Evolutionary conservation across 1,140 invertebrate genomes (phyloP).

Genomic region (Pogonomyrmex barbatus): DNA sequence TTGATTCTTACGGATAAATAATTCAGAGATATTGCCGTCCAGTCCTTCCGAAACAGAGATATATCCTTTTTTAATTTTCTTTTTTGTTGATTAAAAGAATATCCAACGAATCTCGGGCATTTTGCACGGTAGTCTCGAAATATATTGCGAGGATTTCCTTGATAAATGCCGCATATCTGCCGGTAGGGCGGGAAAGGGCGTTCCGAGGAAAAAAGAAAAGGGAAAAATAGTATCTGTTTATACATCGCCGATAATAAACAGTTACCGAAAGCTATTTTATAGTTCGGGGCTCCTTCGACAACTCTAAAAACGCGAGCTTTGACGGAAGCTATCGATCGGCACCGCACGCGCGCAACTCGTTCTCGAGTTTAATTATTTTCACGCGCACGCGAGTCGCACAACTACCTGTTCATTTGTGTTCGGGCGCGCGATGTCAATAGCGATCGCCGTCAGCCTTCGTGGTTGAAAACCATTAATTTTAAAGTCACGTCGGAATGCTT

Average conservation of each 20-base stretch:
- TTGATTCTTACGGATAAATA: neutral
- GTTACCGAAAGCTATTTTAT: neutral
- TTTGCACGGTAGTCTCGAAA: neutral
- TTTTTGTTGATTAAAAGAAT: neutral
- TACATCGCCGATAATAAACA: neutral
- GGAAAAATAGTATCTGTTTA: neutral
- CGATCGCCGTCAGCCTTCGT: slow-evolving; percentile 43
- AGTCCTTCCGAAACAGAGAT: neutral
- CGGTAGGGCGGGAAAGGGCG: neutral
- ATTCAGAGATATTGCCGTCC: neutral
- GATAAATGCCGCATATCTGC: neutral
- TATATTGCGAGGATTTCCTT: slow-evolving; percentile 22
- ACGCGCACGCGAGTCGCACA: slow-evolving; percentile 43
- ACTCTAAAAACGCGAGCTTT: slow-evolving; percentile 1
- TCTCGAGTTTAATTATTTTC: slow-evolving; percentile 62
- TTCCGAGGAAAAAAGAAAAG: neutral
- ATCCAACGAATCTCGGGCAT: neutral
- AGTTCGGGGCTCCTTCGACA: neutral
- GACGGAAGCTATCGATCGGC: slow-evolving; percentile 42
- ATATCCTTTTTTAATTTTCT: neutral
- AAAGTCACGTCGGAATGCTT: slow-evolving; percentile 58
- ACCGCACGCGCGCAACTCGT: slow-evolving; percentile 4
- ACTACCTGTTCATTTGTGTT: slow-evolving; percentile 44
- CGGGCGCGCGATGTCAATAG: slow-evolving; percentile 54
- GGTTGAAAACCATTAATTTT: slow-evolving; percentile 63